Percentiles rank a stretch among this genome's conserved stretches.
phyloP scores from a whole-genome alignment of 2,797 vertebrate species.

The Pangasius larnaudii region DNA sequence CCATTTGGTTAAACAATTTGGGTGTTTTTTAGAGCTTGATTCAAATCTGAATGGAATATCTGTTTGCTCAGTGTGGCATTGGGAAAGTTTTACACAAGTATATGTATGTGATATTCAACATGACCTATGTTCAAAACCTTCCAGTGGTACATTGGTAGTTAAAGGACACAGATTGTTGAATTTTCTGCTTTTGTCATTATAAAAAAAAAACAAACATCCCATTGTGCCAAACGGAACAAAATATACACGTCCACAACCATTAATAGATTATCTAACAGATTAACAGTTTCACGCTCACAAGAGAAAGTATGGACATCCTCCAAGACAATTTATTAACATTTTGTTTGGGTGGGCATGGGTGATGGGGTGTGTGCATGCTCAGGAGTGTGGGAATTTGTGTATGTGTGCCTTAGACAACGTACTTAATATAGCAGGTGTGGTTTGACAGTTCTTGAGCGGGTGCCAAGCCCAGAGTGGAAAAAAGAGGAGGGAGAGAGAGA shows the following conservation, averaged over 20 bases:
- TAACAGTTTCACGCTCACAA: constrained; percentile 22
- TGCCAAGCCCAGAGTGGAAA: constrained; percentile 76
- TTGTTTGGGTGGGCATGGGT: constrained; percentile 35
- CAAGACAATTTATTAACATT: constrained; percentile 49
- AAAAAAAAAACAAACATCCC: not conserved
- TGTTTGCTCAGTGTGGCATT: not conserved
- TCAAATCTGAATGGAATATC: not conserved
- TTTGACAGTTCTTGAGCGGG: constrained; percentile 80
- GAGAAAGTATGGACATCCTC: constrained; percentile 42
- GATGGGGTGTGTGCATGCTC: constrained; percentile 33
- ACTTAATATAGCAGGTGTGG: constrained; percentile 83
- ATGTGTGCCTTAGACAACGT: constrained; percentile 66
- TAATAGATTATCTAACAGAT: constrained; percentile 34
- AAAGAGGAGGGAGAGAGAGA: constrained; percentile 35
- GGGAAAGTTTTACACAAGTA: not conserved
- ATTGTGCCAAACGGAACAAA: not conserved
- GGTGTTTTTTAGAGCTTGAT: not conserved
- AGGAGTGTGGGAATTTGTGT: constrained; percentile 44
- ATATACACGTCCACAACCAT: not conserved
- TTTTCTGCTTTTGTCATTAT: not conserved
- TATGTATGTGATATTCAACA: not conserved
- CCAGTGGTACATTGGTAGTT: not conserved
- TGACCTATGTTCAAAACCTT: not conserved
- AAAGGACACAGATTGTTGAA: not conserved
- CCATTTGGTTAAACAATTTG: not conserved